A percentile compares a stretch with the other conserved stretches of the same genome.
Evolutionary conservation across 2,797 vertebrate species (phyloP).

Genomic region (Moxostoma hubbsi): DNA sequence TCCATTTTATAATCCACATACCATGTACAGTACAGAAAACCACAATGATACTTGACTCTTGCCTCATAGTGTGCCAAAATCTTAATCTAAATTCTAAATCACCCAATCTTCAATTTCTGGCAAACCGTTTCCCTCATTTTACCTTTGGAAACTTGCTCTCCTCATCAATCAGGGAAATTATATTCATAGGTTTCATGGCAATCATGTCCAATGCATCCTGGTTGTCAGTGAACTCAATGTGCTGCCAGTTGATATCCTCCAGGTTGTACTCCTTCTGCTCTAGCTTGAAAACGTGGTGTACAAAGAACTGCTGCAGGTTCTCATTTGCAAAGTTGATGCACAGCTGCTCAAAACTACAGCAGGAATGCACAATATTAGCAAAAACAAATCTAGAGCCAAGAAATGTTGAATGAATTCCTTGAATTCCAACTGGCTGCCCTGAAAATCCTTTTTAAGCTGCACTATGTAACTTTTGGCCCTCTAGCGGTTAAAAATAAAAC

Average conservation of each 20-base stretch:
- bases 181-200: conserved; percentile 97
- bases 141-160: conserved; percentile 98
- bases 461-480: too few relatives aligned
- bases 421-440: too few relatives aligned
- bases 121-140: not conserved
- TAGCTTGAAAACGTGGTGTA: conserved; percentile 95
- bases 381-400: not conserved
- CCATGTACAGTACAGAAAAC: too few relatives aligned
- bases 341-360: conserved; percentile 91
- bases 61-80: not conserved
- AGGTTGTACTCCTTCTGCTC: conserved; percentile 95
- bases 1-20: too few relatives aligned
- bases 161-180: conserved; percentile 97
- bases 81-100: not conserved
- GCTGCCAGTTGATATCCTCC: conserved; percentile 96
- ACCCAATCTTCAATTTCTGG: not conserved
- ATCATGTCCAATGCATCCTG: conserved; percentile 98
- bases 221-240: conserved; percentile 98
- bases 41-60: not conserved
- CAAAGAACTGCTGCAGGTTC: conserved; percentile 98
- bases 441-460: too few relatives aligned
- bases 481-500: too few relatives aligned
- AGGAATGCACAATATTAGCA: not conserved
- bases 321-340: conserved; percentile 99
- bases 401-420: too few relatives aligned